Evolutionary conservation across 2,888 invertebrate species (phyloP).

Genomic region (Nephrotoma flavescens): DNA sequence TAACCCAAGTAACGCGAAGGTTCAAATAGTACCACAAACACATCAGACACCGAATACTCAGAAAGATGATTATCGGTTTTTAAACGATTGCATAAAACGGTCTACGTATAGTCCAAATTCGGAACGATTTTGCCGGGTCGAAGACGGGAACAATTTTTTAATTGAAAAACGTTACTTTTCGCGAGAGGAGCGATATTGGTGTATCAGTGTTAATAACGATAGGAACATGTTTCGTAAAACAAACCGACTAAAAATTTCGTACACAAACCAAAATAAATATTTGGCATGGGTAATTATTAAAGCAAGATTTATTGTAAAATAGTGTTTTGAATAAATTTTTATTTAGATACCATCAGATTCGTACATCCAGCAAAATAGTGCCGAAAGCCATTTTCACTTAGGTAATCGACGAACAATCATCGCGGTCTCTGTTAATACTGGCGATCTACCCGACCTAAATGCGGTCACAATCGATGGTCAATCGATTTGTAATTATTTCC

Average conservation of each 20-base stretch:
- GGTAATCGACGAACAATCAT: neutral
- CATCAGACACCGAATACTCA: neutral
- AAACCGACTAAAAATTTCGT: neutral
- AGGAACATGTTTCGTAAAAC: neutral
- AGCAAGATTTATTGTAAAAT: neutral
- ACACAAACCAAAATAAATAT: neutral
- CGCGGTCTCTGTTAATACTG: neutral
- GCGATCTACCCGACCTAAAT: neutral
- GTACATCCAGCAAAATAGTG: neutral
- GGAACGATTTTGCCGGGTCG: neutral
- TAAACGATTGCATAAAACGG: neutral
- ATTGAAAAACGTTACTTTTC: neutral
- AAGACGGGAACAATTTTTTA: neutral
- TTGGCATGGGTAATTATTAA: neutral
- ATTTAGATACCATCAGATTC: neutral
- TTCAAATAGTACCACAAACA: neutral
- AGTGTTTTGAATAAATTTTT: neutral
- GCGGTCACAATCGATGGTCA: neutral
- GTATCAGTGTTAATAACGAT: neutral
- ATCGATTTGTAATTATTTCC: neutral
- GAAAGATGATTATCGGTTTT: neutral
- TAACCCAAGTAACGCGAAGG: neutral
- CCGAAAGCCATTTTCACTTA: neutral
- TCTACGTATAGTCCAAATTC: neutral
- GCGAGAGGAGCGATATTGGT: neutral